Percentiles rank a stretch among this genome's conserved stretches.
These are phyloP conservation scores for Lithobates sylvaticus DNA, from an alignment of 2,797 vertebrate species.

Conservation along the genomic window DNA sequence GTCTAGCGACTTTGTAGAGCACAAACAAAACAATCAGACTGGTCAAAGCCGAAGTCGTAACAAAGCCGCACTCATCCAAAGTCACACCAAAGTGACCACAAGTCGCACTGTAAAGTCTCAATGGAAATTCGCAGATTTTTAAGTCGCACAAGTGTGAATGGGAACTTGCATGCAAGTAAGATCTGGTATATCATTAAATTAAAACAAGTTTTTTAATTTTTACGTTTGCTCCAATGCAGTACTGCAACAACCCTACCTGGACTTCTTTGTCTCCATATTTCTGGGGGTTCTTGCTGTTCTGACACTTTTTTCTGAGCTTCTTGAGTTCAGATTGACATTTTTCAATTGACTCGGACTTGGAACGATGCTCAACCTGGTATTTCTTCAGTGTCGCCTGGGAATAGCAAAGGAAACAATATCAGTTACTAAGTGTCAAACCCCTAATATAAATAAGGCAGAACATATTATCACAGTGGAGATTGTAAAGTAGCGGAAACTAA, in stretches of 20 bases:
- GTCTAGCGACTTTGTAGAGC: too few species aligned
- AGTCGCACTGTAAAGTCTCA: too few species aligned
- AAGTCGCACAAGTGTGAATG: too few species aligned
- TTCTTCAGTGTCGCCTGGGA: slow-evolving; percentile 85
- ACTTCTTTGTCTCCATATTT: slow-evolving; percentile 89
- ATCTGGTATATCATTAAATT: background rate
- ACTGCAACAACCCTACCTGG: slow-evolving; percentile 74
- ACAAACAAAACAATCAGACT: too few species aligned
- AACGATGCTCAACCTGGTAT: slow-evolving; percentile 85
- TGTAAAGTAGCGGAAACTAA: slow-evolving; percentile 34
- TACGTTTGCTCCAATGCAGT: background rate
- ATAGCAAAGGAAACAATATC: slow-evolving; percentile 24
- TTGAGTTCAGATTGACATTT: slow-evolving; percentile 87
- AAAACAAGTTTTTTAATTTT: background rate
- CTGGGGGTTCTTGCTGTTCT: slow-evolving; percentile 85
- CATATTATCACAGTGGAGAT: slow-evolving; percentile 18
- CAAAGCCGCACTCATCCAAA: too few species aligned
- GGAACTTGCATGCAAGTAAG: too few species aligned
- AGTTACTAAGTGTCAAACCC: slow-evolving; percentile 40
- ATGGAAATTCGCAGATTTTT: too few species aligned
- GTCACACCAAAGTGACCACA: too few species aligned
- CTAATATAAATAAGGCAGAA: slow-evolving; percentile 30
- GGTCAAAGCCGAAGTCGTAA: too few species aligned
- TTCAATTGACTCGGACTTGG: slow-evolving; percentile 84
- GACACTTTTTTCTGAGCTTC: slow-evolving; percentile 86